Evolutionary conservation across 2,113 vertebrate genomes (phyloP), one percentile per base, ranked within the genome.

Genomic region (Morone chrysops): DNA sequence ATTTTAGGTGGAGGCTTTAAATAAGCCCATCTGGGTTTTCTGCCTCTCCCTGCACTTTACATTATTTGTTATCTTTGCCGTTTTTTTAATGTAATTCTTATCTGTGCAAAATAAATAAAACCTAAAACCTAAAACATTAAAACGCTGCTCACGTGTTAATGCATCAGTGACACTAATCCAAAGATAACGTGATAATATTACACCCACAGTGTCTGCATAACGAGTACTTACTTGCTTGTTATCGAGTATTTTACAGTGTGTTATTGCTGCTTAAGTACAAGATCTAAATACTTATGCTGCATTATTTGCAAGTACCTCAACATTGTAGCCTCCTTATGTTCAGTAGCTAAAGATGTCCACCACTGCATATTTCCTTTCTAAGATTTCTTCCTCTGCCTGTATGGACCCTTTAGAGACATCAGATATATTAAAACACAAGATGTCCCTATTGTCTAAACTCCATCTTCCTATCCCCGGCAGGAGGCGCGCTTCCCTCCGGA

Each of bases 401-500:
- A 31, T 31, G 31, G 31, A 31, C 31, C 31, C 31, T 31, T 31
- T 2, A 13, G 56, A 36, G n/a, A 11, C 38, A 17, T 16, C 4
- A 57, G 40, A 45, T 8, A 31, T n/a, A 31, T 0, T n/a, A 10
- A 68, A 43, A 61, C 0, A 38, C 50, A 43, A 17, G n/a, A 48
- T 38, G 45, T 50, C 11, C 22, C 8, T 31, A 0, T 5, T 47
- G 38, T 57, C 51, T 59, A 7, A 20, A 1, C 72, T 51, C 22
- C 51, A 3, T 8, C 78, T 59, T 84, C 73, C 43, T 72, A 48
- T 83, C 11, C 48, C 71, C 83, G 57, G 0, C 45, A 87, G 88
- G 82, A 82, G 85, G 83, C 45, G 63, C 78, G 50, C 13, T 68
- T 81, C 17, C 73, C 87, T 82, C 16, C 45, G 38, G 43, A 53